Percentiles rank a stretch among this genome's conserved stretches.
Evolutionary conservation across 2,797 vertebrate species (phyloP).

Genomic region (Alauda arvensis): DNA sequence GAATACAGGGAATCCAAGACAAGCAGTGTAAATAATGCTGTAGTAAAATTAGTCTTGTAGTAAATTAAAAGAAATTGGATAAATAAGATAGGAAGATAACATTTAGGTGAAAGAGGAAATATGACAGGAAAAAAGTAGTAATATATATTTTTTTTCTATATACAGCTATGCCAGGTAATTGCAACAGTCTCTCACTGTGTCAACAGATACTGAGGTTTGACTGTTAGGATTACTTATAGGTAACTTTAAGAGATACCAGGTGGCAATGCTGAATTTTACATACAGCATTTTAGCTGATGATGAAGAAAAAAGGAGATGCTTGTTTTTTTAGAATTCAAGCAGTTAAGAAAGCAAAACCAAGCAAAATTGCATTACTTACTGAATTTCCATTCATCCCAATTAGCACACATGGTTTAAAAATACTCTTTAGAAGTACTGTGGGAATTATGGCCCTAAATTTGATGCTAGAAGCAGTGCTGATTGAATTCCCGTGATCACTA

Average conservation of each 20-base stretch:
- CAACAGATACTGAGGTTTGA: neutral
- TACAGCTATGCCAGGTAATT: neutral
- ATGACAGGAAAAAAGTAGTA: neutral
- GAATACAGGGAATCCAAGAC: neutral
- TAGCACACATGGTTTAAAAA: neutral
- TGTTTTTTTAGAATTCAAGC: neutral
- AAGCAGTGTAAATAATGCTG: neutral
- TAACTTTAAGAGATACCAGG: neutral
- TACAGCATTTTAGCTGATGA: neutral
- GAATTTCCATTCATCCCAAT: neutral
- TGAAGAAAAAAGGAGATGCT: neutral
- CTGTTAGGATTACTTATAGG: neutral
- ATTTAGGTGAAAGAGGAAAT: neutral
- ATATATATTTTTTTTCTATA: neutral
- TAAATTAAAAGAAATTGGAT: neutral
- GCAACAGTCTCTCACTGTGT: neutral
- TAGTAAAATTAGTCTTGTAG: neutral
- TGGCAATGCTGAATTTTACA: accelerated
- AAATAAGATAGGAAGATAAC: neutral
- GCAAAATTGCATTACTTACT: neutral
- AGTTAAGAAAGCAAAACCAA: neutral
- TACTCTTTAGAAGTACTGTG: neutral
- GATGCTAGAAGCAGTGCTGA: neutral
- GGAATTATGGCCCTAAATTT: neutral
- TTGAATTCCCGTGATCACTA: neutral